Conservation (phyloP, 1,140 invertebrate species). For the Drepana arcuata region DNA sequence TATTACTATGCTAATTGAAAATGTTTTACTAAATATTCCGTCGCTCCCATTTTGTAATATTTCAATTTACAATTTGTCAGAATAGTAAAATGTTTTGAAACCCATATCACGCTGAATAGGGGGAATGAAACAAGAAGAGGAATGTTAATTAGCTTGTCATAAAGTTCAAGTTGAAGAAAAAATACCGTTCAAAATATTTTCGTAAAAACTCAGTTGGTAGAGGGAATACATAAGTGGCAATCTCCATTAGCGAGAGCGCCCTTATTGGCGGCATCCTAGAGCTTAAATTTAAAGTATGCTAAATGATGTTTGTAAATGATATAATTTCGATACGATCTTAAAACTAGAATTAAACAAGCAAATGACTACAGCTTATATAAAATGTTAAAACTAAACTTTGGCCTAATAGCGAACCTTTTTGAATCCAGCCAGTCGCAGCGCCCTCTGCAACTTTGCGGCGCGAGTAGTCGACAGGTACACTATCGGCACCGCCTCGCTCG, state of each 20-base stretch:
- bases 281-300: too few relatives aligned
- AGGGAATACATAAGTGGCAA: too few relatives aligned
- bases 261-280: too few relatives aligned
- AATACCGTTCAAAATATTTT: too few relatives aligned
- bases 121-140: neutral
- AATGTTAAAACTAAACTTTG: too few relatives aligned
- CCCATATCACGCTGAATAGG: neutral
- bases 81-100: conserved; percentile 9
- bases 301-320: too few relatives aligned
- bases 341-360: too few relatives aligned
- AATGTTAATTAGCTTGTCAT: conserved; percentile 15
- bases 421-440: conserved; percentile 42
- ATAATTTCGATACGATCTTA: too few relatives aligned
- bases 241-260: too few relatives aligned
- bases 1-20: conserved; percentile 10
- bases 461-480: conserved; percentile 55
- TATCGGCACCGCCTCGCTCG: conserved; percentile 47
- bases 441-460: conserved; percentile 49
- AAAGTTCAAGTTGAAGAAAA: conserved; percentile 16
- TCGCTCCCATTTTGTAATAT: conserved; percentile 9
- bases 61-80: conserved; percentile 13
- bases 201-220: conserved; percentile 7
- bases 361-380: too few relatives aligned
- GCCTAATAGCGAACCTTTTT: conserved; percentile 51
- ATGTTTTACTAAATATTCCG: conserved; percentile 3